phyloP scores from a whole-genome alignment of 1,140 invertebrate genomes.

The Coptotermes formosanus region DNA sequence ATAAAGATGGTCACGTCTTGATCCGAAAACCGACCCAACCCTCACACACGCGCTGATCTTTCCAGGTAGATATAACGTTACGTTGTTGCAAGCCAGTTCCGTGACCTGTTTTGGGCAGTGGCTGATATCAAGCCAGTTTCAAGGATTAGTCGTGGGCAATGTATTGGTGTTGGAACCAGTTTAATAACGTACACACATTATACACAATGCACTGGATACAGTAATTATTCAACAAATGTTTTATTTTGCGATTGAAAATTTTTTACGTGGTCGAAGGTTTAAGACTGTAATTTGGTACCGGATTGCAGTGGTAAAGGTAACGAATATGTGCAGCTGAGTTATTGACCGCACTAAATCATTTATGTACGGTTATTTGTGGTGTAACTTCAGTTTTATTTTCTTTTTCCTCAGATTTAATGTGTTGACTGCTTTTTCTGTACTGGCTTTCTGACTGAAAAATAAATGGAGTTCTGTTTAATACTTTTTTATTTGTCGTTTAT shows the following conservation, averaged over 20 bases:
- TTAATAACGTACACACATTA: neutral
- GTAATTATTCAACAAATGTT: neutral
- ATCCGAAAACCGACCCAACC: neutral
- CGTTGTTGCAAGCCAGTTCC: neutral
- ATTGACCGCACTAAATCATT: no score
- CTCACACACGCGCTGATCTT: neutral
- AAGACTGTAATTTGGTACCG: no score
- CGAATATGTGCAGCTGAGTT: no score
- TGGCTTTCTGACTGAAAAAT: no score
- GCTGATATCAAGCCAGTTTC: neutral
- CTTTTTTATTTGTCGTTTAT: no score
- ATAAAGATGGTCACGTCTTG: conserved; percentile 8
- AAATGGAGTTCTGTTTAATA: no score
- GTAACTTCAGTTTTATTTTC: no score
- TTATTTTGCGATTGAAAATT: neutral
- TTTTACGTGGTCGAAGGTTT: neutral
- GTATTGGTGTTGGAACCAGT: neutral
- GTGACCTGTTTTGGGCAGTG: neutral
- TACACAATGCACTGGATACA: neutral
- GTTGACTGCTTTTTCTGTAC: no score
- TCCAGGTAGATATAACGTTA: neutral
- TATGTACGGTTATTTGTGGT: no score
- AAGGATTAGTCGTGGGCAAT: conserved; percentile 15
- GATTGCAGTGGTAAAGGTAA: no score
- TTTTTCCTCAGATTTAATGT: no score